Conservation (phyloP, 2,888 invertebrate species). For the Coleophora deauratella region DNA sequence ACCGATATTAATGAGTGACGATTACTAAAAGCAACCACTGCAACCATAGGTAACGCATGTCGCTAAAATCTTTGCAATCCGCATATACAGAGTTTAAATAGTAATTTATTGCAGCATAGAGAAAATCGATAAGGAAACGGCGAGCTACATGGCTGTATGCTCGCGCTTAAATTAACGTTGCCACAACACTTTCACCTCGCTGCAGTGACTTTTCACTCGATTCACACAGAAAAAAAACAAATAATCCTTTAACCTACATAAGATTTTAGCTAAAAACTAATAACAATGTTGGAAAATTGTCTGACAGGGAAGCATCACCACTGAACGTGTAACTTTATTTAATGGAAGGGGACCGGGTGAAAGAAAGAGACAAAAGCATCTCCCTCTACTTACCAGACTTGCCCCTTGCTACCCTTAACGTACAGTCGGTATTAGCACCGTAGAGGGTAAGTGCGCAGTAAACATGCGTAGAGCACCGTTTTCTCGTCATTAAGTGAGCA, state of each 20-base stretch:
- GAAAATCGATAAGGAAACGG: constrained; percentile 71
- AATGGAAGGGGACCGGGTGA: constrained; percentile 30
- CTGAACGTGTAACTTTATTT: constrained; percentile 33
- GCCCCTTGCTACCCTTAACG: constrained; percentile 26
- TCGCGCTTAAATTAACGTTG: constrained; percentile 41
- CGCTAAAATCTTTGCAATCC: constrained; percentile 46
- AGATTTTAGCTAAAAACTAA: constrained; percentile 22
- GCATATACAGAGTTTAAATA: constrained; percentile 59
- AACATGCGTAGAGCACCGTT: no score
- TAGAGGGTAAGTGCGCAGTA: neutral
- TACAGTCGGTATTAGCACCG: neutral
- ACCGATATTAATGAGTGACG: no score
- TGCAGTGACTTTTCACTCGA: constrained; percentile 24
- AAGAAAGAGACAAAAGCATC: constrained; percentile 50
- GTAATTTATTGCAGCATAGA: constrained; percentile 68
- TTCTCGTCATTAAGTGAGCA: no score
- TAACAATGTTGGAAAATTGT: constrained; percentile 25
- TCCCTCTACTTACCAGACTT: constrained; percentile 27
- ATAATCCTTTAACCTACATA: constrained; percentile 14
- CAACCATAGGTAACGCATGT: no score
- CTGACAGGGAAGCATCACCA: constrained; percentile 31
- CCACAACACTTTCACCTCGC: constrained; percentile 39
- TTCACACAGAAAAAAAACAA: constrained; percentile 15
- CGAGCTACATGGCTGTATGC: constrained; percentile 51
- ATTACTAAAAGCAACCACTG: no score